Evolutionary conservation across 2,113 vertebrate species (phyloP).

Genomic region (Apodemus sylvaticus): DNA sequence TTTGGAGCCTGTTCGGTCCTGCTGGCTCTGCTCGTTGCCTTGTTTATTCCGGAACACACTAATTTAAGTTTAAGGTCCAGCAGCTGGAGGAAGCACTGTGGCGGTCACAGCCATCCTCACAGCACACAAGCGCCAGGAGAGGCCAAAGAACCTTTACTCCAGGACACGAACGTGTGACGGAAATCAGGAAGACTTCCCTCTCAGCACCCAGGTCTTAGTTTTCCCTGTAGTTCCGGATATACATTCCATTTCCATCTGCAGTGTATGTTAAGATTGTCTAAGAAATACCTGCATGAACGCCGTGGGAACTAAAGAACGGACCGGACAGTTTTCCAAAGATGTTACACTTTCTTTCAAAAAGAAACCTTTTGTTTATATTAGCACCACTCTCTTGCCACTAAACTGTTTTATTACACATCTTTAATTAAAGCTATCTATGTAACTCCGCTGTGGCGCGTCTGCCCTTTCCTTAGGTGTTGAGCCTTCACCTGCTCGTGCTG

Average conservation of each 20-base stretch:
- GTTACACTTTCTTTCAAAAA: constrained; percentile 83
- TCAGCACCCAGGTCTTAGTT: constrained; percentile 75
- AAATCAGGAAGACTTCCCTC: constrained; percentile 52
- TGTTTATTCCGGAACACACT: constrained; percentile 93
- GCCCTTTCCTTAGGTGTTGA: constrained; percentile 85
- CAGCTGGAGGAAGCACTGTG: constrained; percentile 92
- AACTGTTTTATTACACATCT: constrained; percentile 81
- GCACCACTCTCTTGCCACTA: constrained; percentile 84
- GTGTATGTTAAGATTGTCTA: constrained; percentile 75
- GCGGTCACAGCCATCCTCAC: constrained; percentile 89
- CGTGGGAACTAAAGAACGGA: constrained; percentile 78
- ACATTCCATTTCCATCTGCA: constrained; percentile 82
- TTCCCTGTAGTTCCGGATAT: constrained; percentile 80
- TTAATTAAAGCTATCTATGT: constrained; percentile 70
- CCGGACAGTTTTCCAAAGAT: constrained; percentile 85
- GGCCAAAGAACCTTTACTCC: constrained; percentile 92
- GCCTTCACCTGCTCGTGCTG: constrained; percentile 82
- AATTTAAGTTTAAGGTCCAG: constrained; percentile 86
- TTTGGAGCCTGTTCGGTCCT: constrained; percentile 92
- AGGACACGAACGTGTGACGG: constrained; percentile 91
- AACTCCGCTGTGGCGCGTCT: constrained; percentile 80
- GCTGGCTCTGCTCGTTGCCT: constrained; percentile 92
- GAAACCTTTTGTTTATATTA: constrained; percentile 80
- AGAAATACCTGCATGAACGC: constrained; percentile 85
- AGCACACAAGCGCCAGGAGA: constrained; percentile 90